Evolutionary conservation across 2,113 vertebrate species (phyloP), one percentile per base, ranked within the genome.

Genomic region (Hyla sarda): DNA sequence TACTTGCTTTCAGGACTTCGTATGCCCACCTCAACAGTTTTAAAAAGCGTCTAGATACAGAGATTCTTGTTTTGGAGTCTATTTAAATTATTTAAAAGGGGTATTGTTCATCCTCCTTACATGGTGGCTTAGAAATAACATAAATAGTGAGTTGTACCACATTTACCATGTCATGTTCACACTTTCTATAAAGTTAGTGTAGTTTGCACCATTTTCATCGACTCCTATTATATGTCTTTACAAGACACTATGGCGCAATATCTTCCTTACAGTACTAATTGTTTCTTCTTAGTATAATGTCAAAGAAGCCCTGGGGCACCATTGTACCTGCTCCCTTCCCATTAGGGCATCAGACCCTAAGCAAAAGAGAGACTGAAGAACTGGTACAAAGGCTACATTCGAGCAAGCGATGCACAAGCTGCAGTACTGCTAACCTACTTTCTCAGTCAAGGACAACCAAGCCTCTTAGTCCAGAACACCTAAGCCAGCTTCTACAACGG

Each of bases 301-400:
- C 62, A 41, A 87, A 52, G 23, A 62, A 87, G 14, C 69, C 71
- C 5, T 87, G 86, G 86, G 86, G 71, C n/a, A 87, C 78, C 13
- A 82, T 82, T 32, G 19, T 80, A 23, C 11, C 79, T 54, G 67
- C 32, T 62, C 69, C 80, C 5, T 82, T 52, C 21, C 80, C 79
- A 25, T 41, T 87, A 19, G 86, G 32, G 11, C 17, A 67, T 32
- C 62, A 67, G 16, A 32, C 30, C 19, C 30, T 67, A 67, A 56
- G 56, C 23, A 21, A 6, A 13, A 56, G 12, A 3, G 17, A 72
- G 48, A 73, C 34, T 28, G 60, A 79, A 11, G 9, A 62, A 37
- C 9, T 78, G 10, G 37, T 84, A 78, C 28, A 78, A 83, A 41
- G 62, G 11, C 50, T 87, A 25, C 87, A 84, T 52, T 48, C 25